phyloP scores from a whole-genome alignment of 2,888 invertebrate species.

The Pristionchus arcanus region DNA sequence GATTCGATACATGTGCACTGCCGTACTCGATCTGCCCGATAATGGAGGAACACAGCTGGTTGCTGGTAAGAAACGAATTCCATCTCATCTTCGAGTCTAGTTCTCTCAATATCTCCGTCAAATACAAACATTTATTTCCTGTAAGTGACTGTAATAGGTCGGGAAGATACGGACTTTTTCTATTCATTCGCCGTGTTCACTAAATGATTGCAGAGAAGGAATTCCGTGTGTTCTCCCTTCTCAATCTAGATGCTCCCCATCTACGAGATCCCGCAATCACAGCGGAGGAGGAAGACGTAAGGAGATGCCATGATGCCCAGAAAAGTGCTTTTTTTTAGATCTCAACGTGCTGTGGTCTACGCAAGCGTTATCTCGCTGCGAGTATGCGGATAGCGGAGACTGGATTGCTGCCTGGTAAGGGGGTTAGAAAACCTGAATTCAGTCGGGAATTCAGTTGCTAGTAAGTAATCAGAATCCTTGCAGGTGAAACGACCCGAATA shows the following conservation, averaged over 20 bases:
- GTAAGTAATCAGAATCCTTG: conserved; percentile 1
- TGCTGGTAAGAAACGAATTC: conserved; percentile 65
- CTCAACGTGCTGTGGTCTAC: conserved; percentile 64
- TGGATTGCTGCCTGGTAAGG: conserved; percentile 71
- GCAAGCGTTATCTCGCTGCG: conserved; percentile 61
- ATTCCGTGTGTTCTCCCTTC: conserved; percentile 71
- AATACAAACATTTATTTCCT: not conserved
- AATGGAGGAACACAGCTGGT: conserved; percentile 76
- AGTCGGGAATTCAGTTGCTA: not conserved
- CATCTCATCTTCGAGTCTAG: no score
- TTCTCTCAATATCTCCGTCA: no score
- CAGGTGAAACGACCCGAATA: conserved; percentile 64
- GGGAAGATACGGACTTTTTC: no score
- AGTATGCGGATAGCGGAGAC: conserved; percentile 69
- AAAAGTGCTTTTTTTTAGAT: not conserved
- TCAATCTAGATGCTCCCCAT: conserved; percentile 77
- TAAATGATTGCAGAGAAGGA: conserved; percentile 67
- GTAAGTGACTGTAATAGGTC: not conserved
- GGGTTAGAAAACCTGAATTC: not conserved
- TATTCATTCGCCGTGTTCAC: not conserved
- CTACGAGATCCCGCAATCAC: conserved; percentile 68
- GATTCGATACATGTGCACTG: conserved; percentile 75
- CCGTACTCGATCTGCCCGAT: conserved; percentile 76
- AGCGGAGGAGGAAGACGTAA: conserved; percentile 71
- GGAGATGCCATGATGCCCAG: not conserved